These are phyloP conservation scores for Drosophila eohydei DNA, from an alignment of 2,888 invertebrate species.

Conservation along the genomic window DNA sequence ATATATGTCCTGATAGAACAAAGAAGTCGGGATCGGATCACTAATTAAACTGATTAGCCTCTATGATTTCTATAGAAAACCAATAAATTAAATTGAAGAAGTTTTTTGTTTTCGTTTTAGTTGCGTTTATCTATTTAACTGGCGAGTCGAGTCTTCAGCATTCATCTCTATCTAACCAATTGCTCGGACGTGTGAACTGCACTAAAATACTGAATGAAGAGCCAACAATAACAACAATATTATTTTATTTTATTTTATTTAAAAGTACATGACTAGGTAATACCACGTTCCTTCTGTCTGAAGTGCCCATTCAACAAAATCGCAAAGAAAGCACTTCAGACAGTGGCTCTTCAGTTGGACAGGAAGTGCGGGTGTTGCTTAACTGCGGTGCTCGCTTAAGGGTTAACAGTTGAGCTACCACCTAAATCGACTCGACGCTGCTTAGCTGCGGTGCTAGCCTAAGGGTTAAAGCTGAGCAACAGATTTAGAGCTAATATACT, in stretches of 20 bases:
- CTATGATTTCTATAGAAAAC: slow-evolving; percentile 10
- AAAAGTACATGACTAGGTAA: neutral
- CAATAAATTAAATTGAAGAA: neutral
- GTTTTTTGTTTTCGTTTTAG: neutral
- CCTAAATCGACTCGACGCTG: too few species aligned
- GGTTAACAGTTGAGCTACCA: neutral
- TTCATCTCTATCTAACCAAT: neutral
- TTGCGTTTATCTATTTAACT: neutral
- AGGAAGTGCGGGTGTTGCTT: neutral
- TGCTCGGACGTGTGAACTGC: neutral
- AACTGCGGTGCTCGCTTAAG: neutral
- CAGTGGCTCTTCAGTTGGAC: neutral
- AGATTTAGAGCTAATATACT: too few species aligned
- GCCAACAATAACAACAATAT: neutral
- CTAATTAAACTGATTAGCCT: slow-evolving; percentile 24
- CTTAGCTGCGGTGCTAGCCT: neutral
- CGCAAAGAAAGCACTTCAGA: slow-evolving; percentile 1
- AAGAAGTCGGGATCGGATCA: neutral
- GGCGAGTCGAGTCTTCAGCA: slow-evolving; percentile 4
- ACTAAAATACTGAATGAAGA: neutral
- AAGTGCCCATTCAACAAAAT: slow-evolving; percentile 4
- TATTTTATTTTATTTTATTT: too few species aligned
- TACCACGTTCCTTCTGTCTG: neutral
- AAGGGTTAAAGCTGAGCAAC: neutral
- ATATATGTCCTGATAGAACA: neutral